A percentile compares a stretch with the other conserved stretches of the same genome.
phyloP scores from a whole-genome alignment of 2,113 vertebrate species.

The Macheiramphus alcinus region DNA sequence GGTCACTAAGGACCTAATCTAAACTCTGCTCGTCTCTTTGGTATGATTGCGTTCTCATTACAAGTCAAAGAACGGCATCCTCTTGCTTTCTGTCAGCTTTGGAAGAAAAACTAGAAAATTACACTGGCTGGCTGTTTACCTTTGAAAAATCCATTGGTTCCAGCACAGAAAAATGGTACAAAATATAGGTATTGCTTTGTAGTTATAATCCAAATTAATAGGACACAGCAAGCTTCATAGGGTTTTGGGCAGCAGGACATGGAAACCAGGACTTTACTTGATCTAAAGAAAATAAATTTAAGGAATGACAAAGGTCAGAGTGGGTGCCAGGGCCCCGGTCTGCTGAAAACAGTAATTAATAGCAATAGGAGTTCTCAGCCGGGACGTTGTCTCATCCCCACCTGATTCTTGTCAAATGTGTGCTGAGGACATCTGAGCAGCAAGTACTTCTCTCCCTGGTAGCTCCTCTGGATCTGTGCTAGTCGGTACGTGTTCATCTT shows the following conservation, averaged over 20 bases:
- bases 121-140: not conserved
- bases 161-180: not conserved
- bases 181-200: not conserved
- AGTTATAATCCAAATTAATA: not conserved
- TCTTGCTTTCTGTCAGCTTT: not conserved
- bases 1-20: not conserved
- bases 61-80: not conserved
- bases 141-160: not conserved
- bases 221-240: not conserved
- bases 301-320: not conserved
- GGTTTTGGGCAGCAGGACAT: not conserved
- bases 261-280: not conserved
- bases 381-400: rapidly evolving
- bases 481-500: not conserved
- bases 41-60: not conserved
- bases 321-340: not conserved
- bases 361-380: not conserved
- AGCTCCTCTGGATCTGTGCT: not conserved
- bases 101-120: not conserved
- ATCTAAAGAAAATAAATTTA: not conserved
- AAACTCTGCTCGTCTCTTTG: not conserved
- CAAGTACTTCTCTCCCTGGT: not conserved
- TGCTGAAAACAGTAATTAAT: not conserved
- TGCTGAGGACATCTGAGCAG: not conserved
- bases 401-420: not conserved